A percentile compares a stretch with the other conserved stretches of the same genome.
Conservation (phyloP, 2,888 invertebrate genomes). For the Synanthedon myopaeformis region DNA sequence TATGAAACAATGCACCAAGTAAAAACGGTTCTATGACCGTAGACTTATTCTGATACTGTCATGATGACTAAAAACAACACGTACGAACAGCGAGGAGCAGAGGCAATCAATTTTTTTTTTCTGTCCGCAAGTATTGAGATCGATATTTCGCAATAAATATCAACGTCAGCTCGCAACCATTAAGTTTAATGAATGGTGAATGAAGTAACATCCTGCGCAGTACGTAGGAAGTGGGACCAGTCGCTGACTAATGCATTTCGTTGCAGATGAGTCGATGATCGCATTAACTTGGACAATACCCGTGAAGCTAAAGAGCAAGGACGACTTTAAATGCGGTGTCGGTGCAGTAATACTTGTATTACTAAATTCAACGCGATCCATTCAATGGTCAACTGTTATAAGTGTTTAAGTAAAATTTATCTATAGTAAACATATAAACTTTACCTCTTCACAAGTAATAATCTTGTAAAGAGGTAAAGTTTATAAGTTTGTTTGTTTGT, state of each 20-base stretch:
- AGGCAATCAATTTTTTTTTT: constrained; percentile 7
- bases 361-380: no score
- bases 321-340: constrained; percentile 39
- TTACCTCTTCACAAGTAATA: no score
- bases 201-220: constrained; percentile 59
- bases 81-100: neutral
- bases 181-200: constrained; percentile 54
- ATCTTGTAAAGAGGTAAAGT: no score
- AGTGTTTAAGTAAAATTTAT: no score
- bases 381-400: no score
- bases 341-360: constrained; percentile 7
- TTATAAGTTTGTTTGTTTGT: no score
- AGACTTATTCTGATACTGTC: no score
- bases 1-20: no score
- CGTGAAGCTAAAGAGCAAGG: constrained; percentile 36
- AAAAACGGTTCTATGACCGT: no score
- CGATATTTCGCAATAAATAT: constrained; percentile 47
- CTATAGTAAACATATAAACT: no score
- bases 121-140: constrained; percentile 18
- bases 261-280: constrained; percentile 39
- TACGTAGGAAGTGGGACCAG: constrained; percentile 54
- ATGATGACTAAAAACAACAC: neutral
- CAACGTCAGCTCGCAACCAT: constrained; percentile 34
- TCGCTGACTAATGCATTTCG: constrained; percentile 43
- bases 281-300: neutral